Evolutionary conservation across 2,797 vertebrate genomes (phyloP).

Genomic region (Loris lydekkerianus): DNA sequence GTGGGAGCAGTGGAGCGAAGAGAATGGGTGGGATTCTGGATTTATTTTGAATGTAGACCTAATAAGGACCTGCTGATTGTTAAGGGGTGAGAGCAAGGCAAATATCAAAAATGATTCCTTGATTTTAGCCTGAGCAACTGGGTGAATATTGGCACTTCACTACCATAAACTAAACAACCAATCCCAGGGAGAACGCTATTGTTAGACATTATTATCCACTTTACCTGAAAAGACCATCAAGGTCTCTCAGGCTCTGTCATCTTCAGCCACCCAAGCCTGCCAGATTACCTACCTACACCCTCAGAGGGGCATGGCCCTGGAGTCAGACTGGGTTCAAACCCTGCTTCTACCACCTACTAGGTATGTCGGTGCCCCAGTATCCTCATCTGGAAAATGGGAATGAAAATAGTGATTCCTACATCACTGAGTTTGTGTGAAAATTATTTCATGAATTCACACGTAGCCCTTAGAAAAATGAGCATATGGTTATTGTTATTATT

Average conservation of each 20-base stretch:
- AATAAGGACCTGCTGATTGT: background rate
- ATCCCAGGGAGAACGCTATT: background rate
- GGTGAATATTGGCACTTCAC: background rate
- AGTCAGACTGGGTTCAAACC: background rate
- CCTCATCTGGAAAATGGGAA: constrained; percentile 29
- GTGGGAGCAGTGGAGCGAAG: background rate
- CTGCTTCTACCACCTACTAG: background rate
- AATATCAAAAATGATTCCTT: constrained; percentile 34
- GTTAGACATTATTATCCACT: constrained; percentile 19
- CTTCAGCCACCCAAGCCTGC: background rate
- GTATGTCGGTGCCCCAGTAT: background rate
- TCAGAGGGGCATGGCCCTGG: background rate
- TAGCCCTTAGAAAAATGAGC: background rate
- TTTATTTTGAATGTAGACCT: constrained; percentile 6
- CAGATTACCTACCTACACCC: background rate
- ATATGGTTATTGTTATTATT: background rate
- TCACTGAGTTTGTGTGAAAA: background rate
- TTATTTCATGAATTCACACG: background rate
- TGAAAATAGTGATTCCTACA: background rate
- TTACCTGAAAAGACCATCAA: background rate
- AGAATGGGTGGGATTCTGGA: constrained; percentile 34
- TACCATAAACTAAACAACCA: constrained; percentile 19
- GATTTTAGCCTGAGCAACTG: constrained; percentile 6
- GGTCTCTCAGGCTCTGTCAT: background rate
- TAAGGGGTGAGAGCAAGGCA: background rate